A percentile compares a stretch with the other conserved stretches of the same genome.
These are phyloP conservation scores for Poeciliopsis presidionis DNA, from an alignment of 2,797 vertebrate genomes.

Conservation along the genomic window DNA sequence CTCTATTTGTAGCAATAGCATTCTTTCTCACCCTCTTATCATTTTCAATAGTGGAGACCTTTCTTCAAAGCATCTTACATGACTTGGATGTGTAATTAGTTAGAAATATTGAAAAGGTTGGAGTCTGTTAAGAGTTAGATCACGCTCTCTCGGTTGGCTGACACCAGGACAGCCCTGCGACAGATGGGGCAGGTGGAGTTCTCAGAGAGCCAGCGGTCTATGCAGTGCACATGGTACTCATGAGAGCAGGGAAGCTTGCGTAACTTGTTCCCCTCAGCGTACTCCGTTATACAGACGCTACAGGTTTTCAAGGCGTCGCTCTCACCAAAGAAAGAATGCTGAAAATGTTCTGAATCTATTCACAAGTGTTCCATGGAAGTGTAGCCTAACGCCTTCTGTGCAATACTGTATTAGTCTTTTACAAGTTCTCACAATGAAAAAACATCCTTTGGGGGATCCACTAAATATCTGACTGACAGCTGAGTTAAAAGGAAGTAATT, in stretches of 20 bases:
- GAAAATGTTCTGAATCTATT: conserved; percentile 6
- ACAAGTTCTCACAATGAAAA: conserved; percentile 25
- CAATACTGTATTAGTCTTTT: conserved; percentile 7
- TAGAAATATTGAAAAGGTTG: conserved; percentile 50
- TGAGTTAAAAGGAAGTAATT: conserved; percentile 60
- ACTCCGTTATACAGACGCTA: conserved; percentile 98
- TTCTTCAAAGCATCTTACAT: conserved; percentile 61
- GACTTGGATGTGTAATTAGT: conserved; percentile 63
- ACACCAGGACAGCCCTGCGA: conserved; percentile 94
- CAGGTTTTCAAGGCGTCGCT: conserved; percentile 98
- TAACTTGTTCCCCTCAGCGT: conserved; percentile 97
- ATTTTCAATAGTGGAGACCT: conserved; percentile 57
- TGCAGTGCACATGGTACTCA: conserved; percentile 98
- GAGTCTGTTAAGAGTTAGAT: conserved; percentile 79
- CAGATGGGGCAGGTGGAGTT: conserved; percentile 99
- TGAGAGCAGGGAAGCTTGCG: conserved; percentile 97
- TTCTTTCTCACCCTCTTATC: not conserved
- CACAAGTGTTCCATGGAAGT: conserved; percentile 2
- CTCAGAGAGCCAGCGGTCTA: conserved; percentile 98
- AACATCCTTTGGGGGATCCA: conserved; percentile 4
- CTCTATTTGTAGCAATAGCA: not conserved
- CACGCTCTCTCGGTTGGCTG: conserved; percentile 93
- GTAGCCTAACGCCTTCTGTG: conserved; percentile 8
- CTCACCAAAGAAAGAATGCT: conserved; percentile 97
- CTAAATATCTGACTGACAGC: conserved; percentile 60